Evolutionary conservation across 1,140 invertebrate species (phyloP), one percentile per base, ranked within the genome.

Genomic region (Trichonephila inaurata): DNA sequence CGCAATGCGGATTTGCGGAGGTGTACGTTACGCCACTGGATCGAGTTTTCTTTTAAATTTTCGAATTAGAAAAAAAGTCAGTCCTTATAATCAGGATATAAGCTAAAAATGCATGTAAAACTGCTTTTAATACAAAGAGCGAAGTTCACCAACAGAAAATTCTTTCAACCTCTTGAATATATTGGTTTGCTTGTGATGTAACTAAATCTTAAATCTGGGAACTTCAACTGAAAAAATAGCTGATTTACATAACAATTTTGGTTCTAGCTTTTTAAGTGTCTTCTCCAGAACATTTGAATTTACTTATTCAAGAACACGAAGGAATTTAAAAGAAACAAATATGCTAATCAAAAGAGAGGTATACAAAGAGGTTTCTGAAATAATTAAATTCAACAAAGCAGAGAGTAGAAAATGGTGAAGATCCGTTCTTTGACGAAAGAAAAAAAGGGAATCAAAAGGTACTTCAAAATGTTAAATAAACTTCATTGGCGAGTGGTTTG

Each of bases 231-330:
- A 33, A 77, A 40, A 77, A 77, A 14, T 77, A 77, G 16, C 72
- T 77, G 18, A 40, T 77, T 40, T 77, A 77, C 72, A 77, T 77
- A 77, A 77, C 72, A 77, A 77, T 77, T 77, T 77, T 28, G 72
- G 5, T 40, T 77, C 72, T 77, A 77, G 6, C 33, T 40, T 28
- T 77, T 24, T 33, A 33, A 77, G 24, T 77, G 72, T 19, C 72
- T 16, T 40, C 72, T 77, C 72, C 6, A 40, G 28, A 77, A 77
- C 18, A 77, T 77, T 40, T 40, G 72, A 77, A 77, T 77, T 33
- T 40, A 77, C 33, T 77, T 77, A 77, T 77, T 77, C 28, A 40
- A 77, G 72, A 77, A 28, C 72, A 5, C 28, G 28, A 77, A 77
- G 33, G 16, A 77, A 40, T 33, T 16, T 28, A 69, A 24, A n/a